Base-by-base conservation (phyloP, 2,113 vertebrate species). In the Chinchilla lanigera region DNA sequence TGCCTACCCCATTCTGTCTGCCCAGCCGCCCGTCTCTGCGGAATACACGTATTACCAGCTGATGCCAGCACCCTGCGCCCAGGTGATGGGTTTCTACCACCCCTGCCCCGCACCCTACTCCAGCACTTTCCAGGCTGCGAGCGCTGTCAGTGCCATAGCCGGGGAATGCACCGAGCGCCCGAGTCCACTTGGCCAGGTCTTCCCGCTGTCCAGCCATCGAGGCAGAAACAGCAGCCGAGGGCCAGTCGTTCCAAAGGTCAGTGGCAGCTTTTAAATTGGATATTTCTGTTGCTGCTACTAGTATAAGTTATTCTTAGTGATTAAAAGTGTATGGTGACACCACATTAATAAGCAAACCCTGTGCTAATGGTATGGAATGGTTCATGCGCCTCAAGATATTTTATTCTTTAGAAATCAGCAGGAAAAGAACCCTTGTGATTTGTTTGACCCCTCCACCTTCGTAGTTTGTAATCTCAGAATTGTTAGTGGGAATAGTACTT, bases 51-150 rank as follows among this genome's bases (percentile, higher is more conserved):
- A 99, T 92, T 99, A 99, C 86, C 99, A 99, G 98, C 98, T 99
- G 95, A 99, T 99, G 99, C 99, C 99, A 78, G 99, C 99, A 47
- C 99, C 99, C 0, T 99, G 99, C 98, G 99, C 99, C 71, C 99
- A 99, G 67, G 99, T 99, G 91, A 99, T 99, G 99, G 99, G 99
- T 92, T 99, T 99, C 98, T 99, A 99, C 97, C 99, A 99, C 98
- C 99, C 99, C 71, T 99, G 99, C 89, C 99, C 99, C 75, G 78
- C 99, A 6, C 98, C 99, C 0, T 99, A 99, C 54, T 98, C 99
- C 6, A 98, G 98, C 13, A 98, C 99, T 7, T 99, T 99, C 82
- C 99, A 99, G 97, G n/a, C 99, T 85, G 95, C 98, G 6, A 99
- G 97, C 82, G 98, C 99, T 95, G 98, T 99, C 9, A 99, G 98